Conservation (phyloP, 2,888 invertebrate genomes). For the Notocelia uddmanniana region DNA sequence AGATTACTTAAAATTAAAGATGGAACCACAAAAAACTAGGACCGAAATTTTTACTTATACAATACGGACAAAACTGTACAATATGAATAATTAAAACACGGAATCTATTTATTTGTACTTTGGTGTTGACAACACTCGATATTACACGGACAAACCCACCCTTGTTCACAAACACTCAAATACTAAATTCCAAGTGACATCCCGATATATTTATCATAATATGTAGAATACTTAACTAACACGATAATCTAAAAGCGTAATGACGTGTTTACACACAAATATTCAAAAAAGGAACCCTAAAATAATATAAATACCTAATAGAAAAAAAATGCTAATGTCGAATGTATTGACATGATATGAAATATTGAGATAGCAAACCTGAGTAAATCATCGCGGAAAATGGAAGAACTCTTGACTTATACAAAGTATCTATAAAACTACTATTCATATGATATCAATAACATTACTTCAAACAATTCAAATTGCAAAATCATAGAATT, state of each 20-base stretch:
- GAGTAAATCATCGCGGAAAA: slow-evolving; percentile 11
- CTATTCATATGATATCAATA: slow-evolving; percentile 10
- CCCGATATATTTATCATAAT: slow-evolving; percentile 15
- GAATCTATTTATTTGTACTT: slow-evolving; percentile 17
- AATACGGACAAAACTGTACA: slow-evolving; percentile 13
- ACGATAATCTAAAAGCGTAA: slow-evolving; percentile 43
- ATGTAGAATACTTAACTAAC: slow-evolving; percentile 39
- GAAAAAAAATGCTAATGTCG: slow-evolving; percentile 28
- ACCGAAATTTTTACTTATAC: slow-evolving; percentile 16
- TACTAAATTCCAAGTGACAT: neutral
- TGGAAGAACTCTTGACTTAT: slow-evolving; percentile 35
- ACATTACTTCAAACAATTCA: slow-evolving; percentile 1
- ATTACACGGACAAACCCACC: neutral
- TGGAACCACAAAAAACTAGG: slow-evolving; percentile 28
- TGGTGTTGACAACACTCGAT: slow-evolving; percentile 12
- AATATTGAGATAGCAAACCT: slow-evolving; percentile 6
- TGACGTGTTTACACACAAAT: slow-evolving; percentile 42
- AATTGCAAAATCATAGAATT: slow-evolving; percentile 16
- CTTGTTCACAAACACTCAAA: neutral
- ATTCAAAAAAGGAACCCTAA: slow-evolving; percentile 29
- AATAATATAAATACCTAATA: slow-evolving; percentile 43
- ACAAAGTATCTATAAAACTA: slow-evolving; percentile 12
- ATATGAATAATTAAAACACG: neutral
- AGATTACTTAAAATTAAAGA: slow-evolving; percentile 35
- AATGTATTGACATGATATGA: slow-evolving; percentile 31